phyloP scores from a whole-genome alignment of 2,113 vertebrate species.

The Cavia aperea region DNA sequence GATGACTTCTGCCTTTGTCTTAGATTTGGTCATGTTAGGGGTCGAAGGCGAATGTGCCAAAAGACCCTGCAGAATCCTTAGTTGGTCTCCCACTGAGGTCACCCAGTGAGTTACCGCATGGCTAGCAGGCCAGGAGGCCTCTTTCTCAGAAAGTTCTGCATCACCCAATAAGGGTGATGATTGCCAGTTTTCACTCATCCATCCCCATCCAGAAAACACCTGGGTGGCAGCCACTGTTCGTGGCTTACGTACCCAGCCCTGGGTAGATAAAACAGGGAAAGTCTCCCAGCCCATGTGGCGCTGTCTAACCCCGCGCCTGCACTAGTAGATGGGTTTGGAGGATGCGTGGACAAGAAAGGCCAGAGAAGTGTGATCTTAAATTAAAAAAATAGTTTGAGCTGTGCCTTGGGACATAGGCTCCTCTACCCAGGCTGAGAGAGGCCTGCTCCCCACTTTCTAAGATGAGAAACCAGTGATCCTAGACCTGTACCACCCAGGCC shows the following conservation, averaged over 20 bases:
- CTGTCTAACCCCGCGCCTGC: background rate
- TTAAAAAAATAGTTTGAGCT: background rate
- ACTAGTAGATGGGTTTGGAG: fast-evolving
- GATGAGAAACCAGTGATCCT: background rate
- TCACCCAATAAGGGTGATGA: background rate
- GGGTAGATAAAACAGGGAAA: background rate
- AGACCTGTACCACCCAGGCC: background rate
- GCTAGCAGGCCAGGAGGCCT: background rate
- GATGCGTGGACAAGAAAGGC: background rate
- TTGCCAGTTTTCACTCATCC: background rate
- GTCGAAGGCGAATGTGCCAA: background rate
- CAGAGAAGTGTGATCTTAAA: background rate
- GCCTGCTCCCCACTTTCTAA: background rate
- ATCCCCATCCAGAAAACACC: background rate
- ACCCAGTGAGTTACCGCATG: background rate
- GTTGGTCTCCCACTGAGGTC: background rate
- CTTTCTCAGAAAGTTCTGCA: background rate
- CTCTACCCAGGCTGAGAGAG: background rate
- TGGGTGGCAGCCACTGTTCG: background rate
- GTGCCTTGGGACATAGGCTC: background rate
- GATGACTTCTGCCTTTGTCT: background rate
- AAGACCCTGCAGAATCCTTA: background rate
- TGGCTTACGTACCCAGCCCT: background rate
- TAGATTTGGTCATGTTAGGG: background rate
- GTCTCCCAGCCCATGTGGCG: fast-evolving